Percentiles rank a stretch among this genome's conserved stretches.
phyloP scores from a whole-genome alignment of 1,140 invertebrate species.

The Chionoecetes opilio region DNA sequence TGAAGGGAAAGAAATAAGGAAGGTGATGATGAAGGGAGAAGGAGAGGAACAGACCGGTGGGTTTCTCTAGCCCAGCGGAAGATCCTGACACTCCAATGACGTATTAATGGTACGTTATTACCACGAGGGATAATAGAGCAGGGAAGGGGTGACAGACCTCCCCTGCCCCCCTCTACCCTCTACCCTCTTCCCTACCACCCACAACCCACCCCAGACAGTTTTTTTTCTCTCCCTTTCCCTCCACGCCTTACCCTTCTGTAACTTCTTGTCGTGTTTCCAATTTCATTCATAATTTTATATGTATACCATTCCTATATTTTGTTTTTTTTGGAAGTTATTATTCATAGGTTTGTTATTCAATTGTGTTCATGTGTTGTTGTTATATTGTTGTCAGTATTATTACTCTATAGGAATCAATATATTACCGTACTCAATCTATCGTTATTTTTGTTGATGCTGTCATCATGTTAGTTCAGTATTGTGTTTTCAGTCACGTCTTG shows the following conservation, averaged over 20 bases:
- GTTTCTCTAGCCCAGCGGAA: slow-evolving; percentile 42
- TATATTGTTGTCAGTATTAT: background rate
- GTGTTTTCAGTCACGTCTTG: too few relatives aligned
- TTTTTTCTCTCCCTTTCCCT: background rate
- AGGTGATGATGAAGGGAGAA: background rate
- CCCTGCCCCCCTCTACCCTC: background rate
- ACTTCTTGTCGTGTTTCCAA: background rate
- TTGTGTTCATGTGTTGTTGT: background rate
- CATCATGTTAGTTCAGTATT: too few relatives aligned
- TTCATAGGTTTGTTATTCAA: background rate
- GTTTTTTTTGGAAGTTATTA: background rate
- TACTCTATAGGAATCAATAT: background rate
- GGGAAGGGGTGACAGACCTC: background rate
- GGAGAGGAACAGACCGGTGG: background rate
- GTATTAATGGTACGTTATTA: slow-evolving; percentile 65
- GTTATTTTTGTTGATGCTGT: background rate
- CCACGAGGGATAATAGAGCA: slow-evolving; percentile 51
- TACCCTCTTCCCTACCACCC: background rate
- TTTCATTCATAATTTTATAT: background rate
- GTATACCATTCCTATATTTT: background rate
- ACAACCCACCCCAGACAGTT: too few relatives aligned
- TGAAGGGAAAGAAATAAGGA: background rate
- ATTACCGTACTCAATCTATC: background rate
- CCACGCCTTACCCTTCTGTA: background rate
- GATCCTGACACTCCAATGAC: slow-evolving; percentile 57